A percentile compares a stretch with the other conserved stretches of the same genome.
Evolutionary conservation across 2,888 invertebrate species (phyloP).

Genomic region (Rhamnusium bicolor): DNA sequence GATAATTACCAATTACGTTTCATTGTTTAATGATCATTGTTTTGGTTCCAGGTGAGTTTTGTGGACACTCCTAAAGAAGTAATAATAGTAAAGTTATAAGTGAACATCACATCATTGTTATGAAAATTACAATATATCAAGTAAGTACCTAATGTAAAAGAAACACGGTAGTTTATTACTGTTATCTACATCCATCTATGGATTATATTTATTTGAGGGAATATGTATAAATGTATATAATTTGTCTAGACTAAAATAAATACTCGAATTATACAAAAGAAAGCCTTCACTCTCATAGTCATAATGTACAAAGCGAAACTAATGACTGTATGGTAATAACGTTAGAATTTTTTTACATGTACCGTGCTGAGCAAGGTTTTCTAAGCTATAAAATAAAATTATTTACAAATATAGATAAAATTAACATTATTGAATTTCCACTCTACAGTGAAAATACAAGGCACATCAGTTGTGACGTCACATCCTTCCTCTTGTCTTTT

Average conservation of each 20-base stretch:
- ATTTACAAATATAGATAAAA: neutral
- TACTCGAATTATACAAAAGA: neutral
- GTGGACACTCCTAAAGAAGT: neutral
- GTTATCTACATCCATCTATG: neutral
- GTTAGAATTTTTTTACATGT: neutral
- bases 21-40: slow-evolving; percentile 22
- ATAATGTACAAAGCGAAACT: slow-evolving; percentile 8
- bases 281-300: slow-evolving; percentile 1
- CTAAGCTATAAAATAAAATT: slow-evolving; percentile 1
- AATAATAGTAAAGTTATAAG: neutral
- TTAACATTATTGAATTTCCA: neutral
- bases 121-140: slow-evolving; percentile 20
- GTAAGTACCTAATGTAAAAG: slow-evolving; percentile 17
- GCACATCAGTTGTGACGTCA: too few species aligned
- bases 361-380: slow-evolving; percentile 11
- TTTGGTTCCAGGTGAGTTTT: slow-evolving; percentile 33
- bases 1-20: slow-evolving; percentile 19
- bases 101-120: neutral
- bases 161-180: neutral
- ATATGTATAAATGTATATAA: slow-evolving; percentile 8
- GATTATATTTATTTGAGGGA: slow-evolving; percentile 20
- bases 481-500: too few species aligned
- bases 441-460: neutral
- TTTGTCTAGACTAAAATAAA: slow-evolving; percentile 1
- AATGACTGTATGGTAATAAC: slow-evolving; percentile 16